A percentile compares a stretch with the other conserved stretches of the same genome.
phyloP scores from a whole-genome alignment of 1,140 invertebrate species.

The Coptotermes formosanus region DNA sequence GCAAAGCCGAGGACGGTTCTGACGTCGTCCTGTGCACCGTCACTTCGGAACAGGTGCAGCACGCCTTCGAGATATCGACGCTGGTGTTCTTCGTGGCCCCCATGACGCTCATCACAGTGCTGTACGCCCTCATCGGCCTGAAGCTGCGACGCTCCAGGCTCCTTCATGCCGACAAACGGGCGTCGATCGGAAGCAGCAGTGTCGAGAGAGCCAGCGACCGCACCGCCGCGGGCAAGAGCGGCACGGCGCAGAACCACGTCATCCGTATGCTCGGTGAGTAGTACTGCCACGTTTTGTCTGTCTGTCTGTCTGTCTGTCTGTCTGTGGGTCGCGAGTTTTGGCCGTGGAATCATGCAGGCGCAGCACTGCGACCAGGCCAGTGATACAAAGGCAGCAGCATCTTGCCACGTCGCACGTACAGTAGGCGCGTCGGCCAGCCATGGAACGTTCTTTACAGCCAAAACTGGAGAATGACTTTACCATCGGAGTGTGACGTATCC shows the following conservation, averaged over 20 bases:
- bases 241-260: slow-evolving; percentile 57
- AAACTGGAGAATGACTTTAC: too few relatives aligned
- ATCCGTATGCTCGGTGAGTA: slow-evolving; percentile 67
- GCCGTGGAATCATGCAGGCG: too few relatives aligned
- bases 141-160: slow-evolving; percentile 64
- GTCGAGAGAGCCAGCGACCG: not conserved
- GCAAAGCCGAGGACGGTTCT: not conserved
- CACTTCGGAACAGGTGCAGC: slow-evolving; percentile 59
- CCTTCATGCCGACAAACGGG: slow-evolving; percentile 43
- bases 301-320: too few relatives aligned
- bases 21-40: slow-evolving; percentile 24
- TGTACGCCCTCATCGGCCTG: slow-evolving; percentile 81
- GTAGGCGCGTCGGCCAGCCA: too few relatives aligned
- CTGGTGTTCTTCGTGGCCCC: slow-evolving; percentile 82
- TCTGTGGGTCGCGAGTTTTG: too few relatives aligned
- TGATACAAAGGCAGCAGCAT: too few relatives aligned
- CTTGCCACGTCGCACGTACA: too few relatives aligned
- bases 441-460: too few relatives aligned
- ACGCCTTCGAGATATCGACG: slow-evolving; percentile 81
- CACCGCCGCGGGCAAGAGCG: slow-evolving; percentile 41
- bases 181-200: slow-evolving; percentile 28
- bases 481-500: too few relatives aligned
- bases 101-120: slow-evolving; percentile 80
- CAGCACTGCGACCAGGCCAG: too few relatives aligned
- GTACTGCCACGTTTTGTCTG: too few relatives aligned